Conservation (phyloP, 2,888 invertebrate genomes). For the Perdita meconis region DNA sequence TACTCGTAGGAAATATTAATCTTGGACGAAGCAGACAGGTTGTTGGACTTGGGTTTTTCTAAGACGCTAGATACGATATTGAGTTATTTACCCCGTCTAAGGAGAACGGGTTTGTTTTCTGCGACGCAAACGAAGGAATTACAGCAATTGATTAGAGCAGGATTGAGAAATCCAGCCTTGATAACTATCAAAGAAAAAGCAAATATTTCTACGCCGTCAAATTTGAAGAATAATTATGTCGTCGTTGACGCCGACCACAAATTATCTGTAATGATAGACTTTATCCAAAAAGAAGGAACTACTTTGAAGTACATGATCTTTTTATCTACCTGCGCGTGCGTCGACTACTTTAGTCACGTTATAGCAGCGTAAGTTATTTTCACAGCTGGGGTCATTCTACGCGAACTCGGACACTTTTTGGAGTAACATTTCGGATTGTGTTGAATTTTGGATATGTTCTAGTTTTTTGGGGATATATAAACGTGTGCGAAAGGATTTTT, state of each 20-base stretch:
- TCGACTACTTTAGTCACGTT: conserved; percentile 91
- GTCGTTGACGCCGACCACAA: conserved; percentile 92
- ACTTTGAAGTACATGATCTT: conserved; percentile 93
- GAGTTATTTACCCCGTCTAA: conserved; percentile 94
- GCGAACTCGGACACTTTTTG: no score
- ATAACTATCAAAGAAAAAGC: conserved; percentile 96
- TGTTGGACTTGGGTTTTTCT: conserved; percentile 97
- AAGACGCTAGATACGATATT: conserved; percentile 94
- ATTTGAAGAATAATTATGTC: conserved; percentile 92
- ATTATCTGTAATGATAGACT: conserved; percentile 91
- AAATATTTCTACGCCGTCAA: conserved; percentile 89
- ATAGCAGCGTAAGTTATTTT: conserved; percentile 80
- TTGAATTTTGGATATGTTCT: no score
- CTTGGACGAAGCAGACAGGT: conserved; percentile 98
- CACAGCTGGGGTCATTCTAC: no score
- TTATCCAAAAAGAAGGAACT: conserved; percentile 87
- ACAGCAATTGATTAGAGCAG: conserved; percentile 95
- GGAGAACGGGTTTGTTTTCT: conserved; percentile 98
- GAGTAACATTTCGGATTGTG: no score
- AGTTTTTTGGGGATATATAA: no score
- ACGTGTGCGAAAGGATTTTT: no score
- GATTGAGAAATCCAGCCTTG: conserved; percentile 95
- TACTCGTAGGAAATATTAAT: conserved; percentile 95
- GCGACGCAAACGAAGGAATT: conserved; percentile 99
- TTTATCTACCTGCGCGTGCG: conserved; percentile 97